Evolutionary conservation across 2,797 vertebrate genomes (phyloP), one percentile per base, ranked within the genome.

Genomic region (Galaxias olidus): DNA sequence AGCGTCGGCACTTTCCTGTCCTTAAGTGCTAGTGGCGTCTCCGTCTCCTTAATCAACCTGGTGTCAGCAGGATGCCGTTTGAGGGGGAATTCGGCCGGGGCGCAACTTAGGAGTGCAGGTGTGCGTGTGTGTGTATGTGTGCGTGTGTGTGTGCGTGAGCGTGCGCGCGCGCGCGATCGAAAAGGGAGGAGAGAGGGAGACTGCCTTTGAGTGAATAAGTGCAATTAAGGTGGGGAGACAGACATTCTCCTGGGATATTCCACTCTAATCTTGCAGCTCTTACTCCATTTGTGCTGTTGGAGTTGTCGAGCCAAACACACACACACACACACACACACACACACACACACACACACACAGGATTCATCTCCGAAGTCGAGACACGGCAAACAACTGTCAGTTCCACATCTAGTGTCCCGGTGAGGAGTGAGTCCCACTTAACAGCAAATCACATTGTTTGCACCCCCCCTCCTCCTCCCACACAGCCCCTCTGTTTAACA

Each of bases 251-350:
- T 45, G 59, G 74, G 47, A 76, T 65, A 65, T 81, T 86, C 84
- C 83, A 13, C 78, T 82, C 66, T 72, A 73, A 83, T 83, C 74
- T 61, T 53, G 61, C 75, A 66, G 69, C 67, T 72, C 79, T 80
- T 81, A 64, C 68, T 81, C 82, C 83, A 86, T 87, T 84, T 88
- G 85, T 67, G 77, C 54, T 30, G 53, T 69, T 83, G 79, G 75
- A 53, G 3, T 7, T 75, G 53, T 61, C 61, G 65, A 68, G 65
- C 68, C 71, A 63, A 63, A 61, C 48, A 30, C 18, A 61, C 40
- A 45, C 63, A 45, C 63, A 55, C 18, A 49, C 61, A 45, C 43
- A 30, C 50, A 18, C 15, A 11, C 42, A 13, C 40, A 40, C 46
- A 52, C 41, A 51, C 46, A 72, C 51, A 49, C 50, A 40, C 19